These are phyloP conservation scores for Myotis pilosus DNA, from an alignment of 2,797 vertebrate species.

Conservation along the genomic window DNA sequence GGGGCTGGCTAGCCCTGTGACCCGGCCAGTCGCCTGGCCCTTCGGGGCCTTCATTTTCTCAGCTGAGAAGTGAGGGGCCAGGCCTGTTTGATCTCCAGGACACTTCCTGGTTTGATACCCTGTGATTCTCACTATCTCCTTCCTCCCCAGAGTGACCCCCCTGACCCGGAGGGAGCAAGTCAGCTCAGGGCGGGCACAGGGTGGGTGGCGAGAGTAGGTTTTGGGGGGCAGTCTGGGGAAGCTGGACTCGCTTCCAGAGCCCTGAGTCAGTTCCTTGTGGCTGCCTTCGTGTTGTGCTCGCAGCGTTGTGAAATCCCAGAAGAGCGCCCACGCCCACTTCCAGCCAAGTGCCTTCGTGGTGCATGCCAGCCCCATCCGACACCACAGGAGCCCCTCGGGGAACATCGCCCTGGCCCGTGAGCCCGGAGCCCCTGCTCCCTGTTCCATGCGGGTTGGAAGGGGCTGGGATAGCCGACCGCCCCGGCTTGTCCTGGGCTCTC, in stretches of 20 bases:
- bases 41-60: neutral
- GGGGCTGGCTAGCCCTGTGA: neutral
- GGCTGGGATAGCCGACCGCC: neutral
- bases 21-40: neutral
- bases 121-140: neutral
- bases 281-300: slow-evolving; percentile 35
- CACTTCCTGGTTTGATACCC: neutral
- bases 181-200: neutral
- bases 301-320: slow-evolving; percentile 48
- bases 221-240: neutral
- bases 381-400: neutral
- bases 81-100: neutral
- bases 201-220: neutral
- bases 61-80: neutral
- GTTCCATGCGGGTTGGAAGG: neutral
- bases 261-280: slow-evolving; percentile 41
- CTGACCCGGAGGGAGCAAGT: neutral
- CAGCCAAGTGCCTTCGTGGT: neutral
- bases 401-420: neutral
- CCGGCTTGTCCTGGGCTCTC: neutral
- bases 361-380: neutral
- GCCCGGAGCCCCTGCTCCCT: neutral
- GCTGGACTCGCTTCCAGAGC: neutral
- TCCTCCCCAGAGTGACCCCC: neutral
- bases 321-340: neutral